Evolutionary conservation across 2,888 invertebrate species (phyloP).

Genomic region (Eupeodes luniger): DNA sequence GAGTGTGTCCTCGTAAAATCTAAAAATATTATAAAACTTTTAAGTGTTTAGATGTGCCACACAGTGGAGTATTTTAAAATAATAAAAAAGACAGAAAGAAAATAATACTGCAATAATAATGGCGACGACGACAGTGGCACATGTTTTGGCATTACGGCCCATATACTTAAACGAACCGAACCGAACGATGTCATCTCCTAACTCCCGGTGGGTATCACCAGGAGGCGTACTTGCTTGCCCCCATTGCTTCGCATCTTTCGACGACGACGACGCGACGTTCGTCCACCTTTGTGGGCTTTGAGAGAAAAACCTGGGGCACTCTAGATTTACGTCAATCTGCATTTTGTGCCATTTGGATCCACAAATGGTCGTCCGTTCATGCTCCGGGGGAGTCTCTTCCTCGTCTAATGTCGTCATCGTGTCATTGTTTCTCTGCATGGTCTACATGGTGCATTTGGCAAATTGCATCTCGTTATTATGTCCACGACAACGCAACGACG

Average conservation of each 20-base stretch:
- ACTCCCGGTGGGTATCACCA: slow-evolving; percentile 66
- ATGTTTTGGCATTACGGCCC: slow-evolving; percentile 60
- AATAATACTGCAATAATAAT: slow-evolving; percentile 28
- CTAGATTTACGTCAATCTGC: slow-evolving; percentile 43
- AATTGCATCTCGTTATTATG: slow-evolving; percentile 45
- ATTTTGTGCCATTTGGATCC: slow-evolving; percentile 1
- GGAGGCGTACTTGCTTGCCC: slow-evolving; percentile 64
- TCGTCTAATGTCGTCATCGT: slow-evolving; percentile 24
- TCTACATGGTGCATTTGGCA: slow-evolving; percentile 59
- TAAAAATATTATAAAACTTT: slow-evolving; percentile 70
- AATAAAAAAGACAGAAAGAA: slow-evolving; percentile 8
- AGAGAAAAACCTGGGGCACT: neutral
- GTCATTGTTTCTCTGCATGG: slow-evolving; percentile 23
- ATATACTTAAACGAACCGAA: slow-evolving; percentile 24
- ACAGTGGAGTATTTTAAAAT: slow-evolving; percentile 43
- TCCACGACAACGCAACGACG: slow-evolving; percentile 20
- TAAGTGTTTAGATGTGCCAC: slow-evolving; percentile 50
- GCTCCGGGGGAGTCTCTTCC: slow-evolving; percentile 20
- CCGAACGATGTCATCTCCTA: slow-evolving; percentile 62
- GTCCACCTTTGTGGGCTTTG: slow-evolving; percentile 40
- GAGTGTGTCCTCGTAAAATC: slow-evolving; percentile 52
- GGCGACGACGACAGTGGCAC: slow-evolving; percentile 37
- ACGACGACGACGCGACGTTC: neutral
- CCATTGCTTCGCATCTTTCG: slow-evolving; percentile 26
- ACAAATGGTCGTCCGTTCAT: neutral